Conservation (phyloP, 2,888 invertebrate genomes). For the Bruchidius siliquastri region DNA sequence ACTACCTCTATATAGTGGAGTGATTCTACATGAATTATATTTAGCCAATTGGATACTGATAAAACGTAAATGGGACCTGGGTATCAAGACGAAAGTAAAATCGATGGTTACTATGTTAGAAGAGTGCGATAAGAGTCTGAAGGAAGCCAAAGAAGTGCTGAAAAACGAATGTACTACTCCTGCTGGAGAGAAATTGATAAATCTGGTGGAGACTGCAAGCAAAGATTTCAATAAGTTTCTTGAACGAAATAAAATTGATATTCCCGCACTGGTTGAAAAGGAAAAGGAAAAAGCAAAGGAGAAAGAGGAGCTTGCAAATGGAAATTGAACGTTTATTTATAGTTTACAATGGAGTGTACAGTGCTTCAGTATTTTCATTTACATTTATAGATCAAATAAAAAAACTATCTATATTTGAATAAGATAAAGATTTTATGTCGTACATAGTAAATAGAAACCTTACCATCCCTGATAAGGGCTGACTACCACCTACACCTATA, state of each 20-base stretch:
- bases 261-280: slow-evolving; percentile 5
- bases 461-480: no score
- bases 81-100: slow-evolving; percentile 39
- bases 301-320: background rate
- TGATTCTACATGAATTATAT: slow-evolving; percentile 56
- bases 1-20: slow-evolving; percentile 71
- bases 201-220: slow-evolving; percentile 50
- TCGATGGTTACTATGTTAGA: slow-evolving; percentile 45
- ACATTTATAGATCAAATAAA: background rate
- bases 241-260: slow-evolving; percentile 45
- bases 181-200: slow-evolving; percentile 53
- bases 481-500: no score
- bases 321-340: background rate
- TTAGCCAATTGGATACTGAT: slow-evolving; percentile 36
- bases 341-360: background rate
- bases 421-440: background rate
- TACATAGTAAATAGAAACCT: no score
- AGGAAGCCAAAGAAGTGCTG: slow-evolving; percentile 48
- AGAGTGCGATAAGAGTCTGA: slow-evolving; percentile 50
- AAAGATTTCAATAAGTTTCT: slow-evolving; percentile 50
- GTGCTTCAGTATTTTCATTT: background rate
- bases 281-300: background rate
- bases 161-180: slow-evolving; percentile 53
- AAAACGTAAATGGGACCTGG: slow-evolving; percentile 40
- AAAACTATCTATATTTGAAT: background rate